Evolutionary conservation across 1,140 invertebrate species (phyloP).

Genomic region (Pteromalus puparum): DNA sequence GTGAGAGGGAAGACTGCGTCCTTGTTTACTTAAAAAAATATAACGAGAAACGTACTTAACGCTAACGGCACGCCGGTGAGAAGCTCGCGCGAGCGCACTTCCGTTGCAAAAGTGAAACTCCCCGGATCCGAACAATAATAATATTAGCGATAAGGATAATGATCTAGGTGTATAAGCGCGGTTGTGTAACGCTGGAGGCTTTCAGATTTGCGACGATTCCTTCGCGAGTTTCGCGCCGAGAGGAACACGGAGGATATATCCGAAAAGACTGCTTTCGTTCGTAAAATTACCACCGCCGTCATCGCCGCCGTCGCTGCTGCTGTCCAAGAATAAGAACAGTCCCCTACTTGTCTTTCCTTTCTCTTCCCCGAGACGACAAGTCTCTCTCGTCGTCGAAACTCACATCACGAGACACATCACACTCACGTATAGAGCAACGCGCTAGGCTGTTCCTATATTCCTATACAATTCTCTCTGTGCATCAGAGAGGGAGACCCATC

Average conservation of each 20-base stretch:
- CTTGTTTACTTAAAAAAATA: neutral
- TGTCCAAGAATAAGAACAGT: conserved; percentile 4
- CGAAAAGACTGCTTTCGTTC: neutral
- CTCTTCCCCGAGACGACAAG: conserved; percentile 17
- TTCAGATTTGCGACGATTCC: neutral
- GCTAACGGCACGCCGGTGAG: neutral
- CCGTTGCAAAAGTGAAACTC: conserved; percentile 11
- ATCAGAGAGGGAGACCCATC: neutral
- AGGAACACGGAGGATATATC: neutral
- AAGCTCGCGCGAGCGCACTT: conserved; percentile 10
- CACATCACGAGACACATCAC: neutral
- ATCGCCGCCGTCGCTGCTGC: neutral
- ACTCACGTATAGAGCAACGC: conserved; percentile 27
- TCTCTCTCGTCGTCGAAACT: neutral
- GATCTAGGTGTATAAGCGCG: conserved; percentile 11
- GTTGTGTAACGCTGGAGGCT: neutral
- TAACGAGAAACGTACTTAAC: conserved; percentile 1
- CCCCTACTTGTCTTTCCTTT: conserved; percentile 26
- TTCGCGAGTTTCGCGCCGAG: neutral
- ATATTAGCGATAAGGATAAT: conserved; percentile 17
- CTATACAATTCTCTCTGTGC: conserved; percentile 31
- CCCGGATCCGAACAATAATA: conserved; percentile 17
- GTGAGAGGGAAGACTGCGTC: neutral
- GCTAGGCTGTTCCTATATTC: conserved; percentile 52
- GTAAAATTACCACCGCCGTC: neutral